Percentiles rank a stretch among this genome's conserved stretches.
These are phyloP conservation scores for Meleagris gallopavo DNA, from an alignment of 2,113 vertebrate genomes.

Conservation along the genomic window DNA sequence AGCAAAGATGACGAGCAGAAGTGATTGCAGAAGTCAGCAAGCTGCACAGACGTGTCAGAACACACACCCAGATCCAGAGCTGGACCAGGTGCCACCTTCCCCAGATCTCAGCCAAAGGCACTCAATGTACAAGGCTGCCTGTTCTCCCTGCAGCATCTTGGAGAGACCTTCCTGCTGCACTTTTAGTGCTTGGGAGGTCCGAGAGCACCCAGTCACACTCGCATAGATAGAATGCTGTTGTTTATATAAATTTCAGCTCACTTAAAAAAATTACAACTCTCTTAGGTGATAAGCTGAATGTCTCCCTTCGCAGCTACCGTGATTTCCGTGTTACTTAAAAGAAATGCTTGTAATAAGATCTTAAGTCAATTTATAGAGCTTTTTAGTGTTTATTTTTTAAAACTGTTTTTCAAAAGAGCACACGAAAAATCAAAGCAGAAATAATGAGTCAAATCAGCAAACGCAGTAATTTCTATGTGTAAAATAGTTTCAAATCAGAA, in stretches of 20 bases:
- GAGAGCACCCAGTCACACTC: fast-evolving
- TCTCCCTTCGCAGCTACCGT: neutral
- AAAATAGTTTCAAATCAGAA: conserved; percentile 82
- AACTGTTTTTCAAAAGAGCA: conserved; percentile 69
- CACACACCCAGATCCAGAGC: fast-evolving
- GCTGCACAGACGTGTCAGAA: neutral
- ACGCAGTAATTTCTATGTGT: conserved; percentile 80
- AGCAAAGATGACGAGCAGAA: neutral
- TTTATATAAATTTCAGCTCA: neutral
- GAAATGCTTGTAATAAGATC: neutral
- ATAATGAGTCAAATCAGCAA: conserved; percentile 79
- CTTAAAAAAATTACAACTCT: neutral
- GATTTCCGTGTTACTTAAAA: neutral
- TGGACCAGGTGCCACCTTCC: neutral
- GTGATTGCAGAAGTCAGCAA: neutral
- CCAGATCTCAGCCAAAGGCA: neutral
- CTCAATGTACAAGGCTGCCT: fast-evolving
- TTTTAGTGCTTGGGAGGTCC: neutral
- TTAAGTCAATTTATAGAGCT: conserved; percentile 16
- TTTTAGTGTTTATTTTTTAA: conserved; percentile 52
- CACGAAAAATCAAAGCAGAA: conserved; percentile 78
- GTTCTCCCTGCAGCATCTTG: neutral
- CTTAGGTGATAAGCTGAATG: neutral
- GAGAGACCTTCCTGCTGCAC: neutral
- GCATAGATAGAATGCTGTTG: neutral